Conservation (phyloP, 2,797 vertebrate genomes). For the Coendou prehensilis region DNA sequence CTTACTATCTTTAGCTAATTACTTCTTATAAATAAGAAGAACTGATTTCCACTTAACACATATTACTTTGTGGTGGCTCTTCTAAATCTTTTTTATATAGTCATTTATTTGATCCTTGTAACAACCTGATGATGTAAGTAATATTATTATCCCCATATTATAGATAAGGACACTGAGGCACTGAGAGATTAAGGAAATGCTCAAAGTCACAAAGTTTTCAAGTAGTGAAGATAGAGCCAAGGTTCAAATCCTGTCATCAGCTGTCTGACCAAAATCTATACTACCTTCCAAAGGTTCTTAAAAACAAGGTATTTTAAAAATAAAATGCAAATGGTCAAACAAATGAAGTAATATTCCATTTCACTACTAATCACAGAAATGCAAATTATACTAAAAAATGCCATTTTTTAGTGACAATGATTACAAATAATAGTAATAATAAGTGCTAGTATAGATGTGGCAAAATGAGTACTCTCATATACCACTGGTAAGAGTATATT, state of each 20-base stretch:
- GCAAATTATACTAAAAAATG: slow-evolving; percentile 45
- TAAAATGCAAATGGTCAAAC: slow-evolving; percentile 13
- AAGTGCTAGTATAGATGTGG: neutral
- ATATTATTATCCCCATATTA: neutral
- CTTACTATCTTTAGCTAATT: slow-evolving; percentile 42
- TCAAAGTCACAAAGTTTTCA: neutral
- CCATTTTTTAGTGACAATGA: neutral
- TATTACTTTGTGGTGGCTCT: slow-evolving; percentile 20
- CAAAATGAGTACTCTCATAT: neutral
- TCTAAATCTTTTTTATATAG: slow-evolving; percentile 46
- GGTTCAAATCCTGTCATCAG: slow-evolving; percentile 32
- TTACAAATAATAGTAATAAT: slow-evolving; percentile 37
- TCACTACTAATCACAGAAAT: slow-evolving; percentile 43
- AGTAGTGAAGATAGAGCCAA: neutral
- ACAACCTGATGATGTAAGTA: slow-evolving; percentile 1
- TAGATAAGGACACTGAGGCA: neutral
- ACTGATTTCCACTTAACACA: neutral
- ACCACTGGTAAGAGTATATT: neutral
- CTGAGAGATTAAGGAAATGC: slow-evolving; percentile 40
- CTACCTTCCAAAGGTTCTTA: neutral
- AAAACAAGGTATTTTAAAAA: neutral
- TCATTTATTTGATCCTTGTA: slow-evolving; percentile 51
- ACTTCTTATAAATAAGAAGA: slow-evolving; percentile 19
- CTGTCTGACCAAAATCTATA: slow-evolving; percentile 2
- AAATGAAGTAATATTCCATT: slow-evolving; percentile 49